Base-by-base conservation (phyloP, 2,888 invertebrate genomes). In the Pristionchus fissidentatus region DNA sequence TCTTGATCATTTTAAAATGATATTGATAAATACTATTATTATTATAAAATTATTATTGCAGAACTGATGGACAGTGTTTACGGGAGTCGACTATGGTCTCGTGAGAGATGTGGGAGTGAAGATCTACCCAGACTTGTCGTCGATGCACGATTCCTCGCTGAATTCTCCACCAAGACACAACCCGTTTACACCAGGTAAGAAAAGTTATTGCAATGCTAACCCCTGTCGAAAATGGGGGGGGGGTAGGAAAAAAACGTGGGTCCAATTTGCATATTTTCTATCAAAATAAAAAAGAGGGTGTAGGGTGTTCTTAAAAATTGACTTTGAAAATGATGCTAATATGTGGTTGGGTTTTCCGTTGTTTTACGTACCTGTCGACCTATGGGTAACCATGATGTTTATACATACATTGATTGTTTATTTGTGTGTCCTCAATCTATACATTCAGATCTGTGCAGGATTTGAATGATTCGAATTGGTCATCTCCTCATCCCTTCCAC, bases 141-240 rank as follows among this genome's bases (percentile, higher is more conserved):
- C 26, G 89, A 89, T 84, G 88, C 88, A 73, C 84, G 88, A 60
- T 89, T 86, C 82, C 66, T 89, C 49, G 81, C 86, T 4, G 86
- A 85, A 29, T 88, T 73, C 60, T 84, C 85, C 13, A 84, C 86
- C 15, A 35, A 32, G 13, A 82, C 85, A 2, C 88, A 88, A 80
- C 70, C 85, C 15, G 66, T 73, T 19, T 88, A 62, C 60, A 85
- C 85, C 43, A 84, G 82, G 88, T 88, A 26, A 46, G 84, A 13
- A 7, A 32, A 38, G 15, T 38, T 66, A 35, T 66, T 38, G 38
- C 66, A 10, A n/a, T n/a, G n/a, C n/a, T n/a, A n/a, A n/a, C n/a
- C n/a, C n/a, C n/a, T n/a, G n/a, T n/a, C n/a, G n/a, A n/a, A n/a
- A n/a, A n/a, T n/a, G n/a, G n/a, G n/a, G n/a, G n/a, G n/a, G n/a